Percentiles rank a stretch among this genome's conserved stretches.
phyloP scores from a whole-genome alignment of 2,888 invertebrate genomes.

The Scaptomyza cyrtandrae region DNA sequence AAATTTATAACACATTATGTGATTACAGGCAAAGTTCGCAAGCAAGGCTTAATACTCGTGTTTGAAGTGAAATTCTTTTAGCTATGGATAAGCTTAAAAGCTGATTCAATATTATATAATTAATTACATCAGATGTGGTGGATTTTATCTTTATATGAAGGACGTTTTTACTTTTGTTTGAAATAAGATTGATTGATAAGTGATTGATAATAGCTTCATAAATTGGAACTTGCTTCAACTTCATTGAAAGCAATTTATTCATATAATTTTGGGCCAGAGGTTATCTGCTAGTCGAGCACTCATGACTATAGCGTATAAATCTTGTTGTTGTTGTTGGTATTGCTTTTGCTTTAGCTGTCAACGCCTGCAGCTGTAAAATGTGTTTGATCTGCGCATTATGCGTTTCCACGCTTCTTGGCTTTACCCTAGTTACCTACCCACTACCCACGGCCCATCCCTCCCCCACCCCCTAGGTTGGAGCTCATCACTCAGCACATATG shows the following conservation, averaged over 20 bases:
- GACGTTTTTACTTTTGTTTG: not conserved
- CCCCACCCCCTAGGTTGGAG: not conserved
- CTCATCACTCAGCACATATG: conserved; percentile 20
- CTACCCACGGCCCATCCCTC: not conserved
- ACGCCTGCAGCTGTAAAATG: conserved; percentile 50
- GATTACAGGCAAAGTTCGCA: not conserved
- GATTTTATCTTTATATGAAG: not conserved
- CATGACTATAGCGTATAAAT: not conserved
- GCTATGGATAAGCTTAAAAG: too few species aligned
- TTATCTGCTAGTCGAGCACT: conserved; percentile 2
- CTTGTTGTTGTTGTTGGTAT: conserved; percentile 1
- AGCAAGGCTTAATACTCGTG: not conserved
- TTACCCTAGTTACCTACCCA: conserved; percentile 7
- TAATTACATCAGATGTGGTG: too few species aligned
- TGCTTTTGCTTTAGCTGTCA: conserved; percentile 20
- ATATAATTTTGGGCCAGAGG: not conserved
- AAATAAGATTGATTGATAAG: not conserved
- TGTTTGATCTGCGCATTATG: conserved; percentile 64
- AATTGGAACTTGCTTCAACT: conserved; percentile 1
- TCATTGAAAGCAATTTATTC: conserved; percentile 2
- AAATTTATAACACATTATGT: not conserved
- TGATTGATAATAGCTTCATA: not conserved
- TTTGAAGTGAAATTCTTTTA: too few species aligned
- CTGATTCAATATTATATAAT: too few species aligned
- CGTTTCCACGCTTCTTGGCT: conserved; percentile 39